Conservation (phyloP, 2,888 invertebrate genomes). For the Cremastinae sp. region DNA sequence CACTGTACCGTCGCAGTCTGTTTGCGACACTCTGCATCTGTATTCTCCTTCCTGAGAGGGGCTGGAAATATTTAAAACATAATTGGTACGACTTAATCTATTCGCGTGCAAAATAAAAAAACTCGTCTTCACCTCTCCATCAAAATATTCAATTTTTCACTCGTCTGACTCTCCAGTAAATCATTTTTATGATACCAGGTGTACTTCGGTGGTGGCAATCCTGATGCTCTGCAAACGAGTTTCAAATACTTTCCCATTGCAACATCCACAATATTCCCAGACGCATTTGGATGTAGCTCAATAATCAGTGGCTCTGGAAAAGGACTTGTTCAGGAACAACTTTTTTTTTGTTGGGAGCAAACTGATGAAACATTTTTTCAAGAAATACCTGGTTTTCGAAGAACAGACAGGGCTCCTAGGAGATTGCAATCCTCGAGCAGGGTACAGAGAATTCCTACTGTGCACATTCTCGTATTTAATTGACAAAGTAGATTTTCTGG, state of each 20-base stretch:
- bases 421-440: constrained; percentile 70
- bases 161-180: constrained; percentile 62
- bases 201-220: constrained; percentile 75
- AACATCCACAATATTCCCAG: constrained; percentile 55
- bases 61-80: constrained; percentile 55
- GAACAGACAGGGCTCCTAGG: constrained; percentile 66
- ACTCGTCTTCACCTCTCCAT: constrained; percentile 65
- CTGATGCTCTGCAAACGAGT: constrained; percentile 71
- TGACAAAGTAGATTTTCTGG: constrained; percentile 70
- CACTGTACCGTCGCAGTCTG: constrained; percentile 62
- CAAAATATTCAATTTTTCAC: constrained; percentile 65
- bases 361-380: neutral
- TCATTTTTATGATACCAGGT: constrained; percentile 71
- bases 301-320: constrained; percentile 70
- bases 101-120: neutral
- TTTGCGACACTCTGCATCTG: constrained; percentile 69
- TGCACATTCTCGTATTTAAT: constrained; percentile 71
- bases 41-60: constrained; percentile 70
- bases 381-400: constrained; percentile 72
- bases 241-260: constrained; percentile 64
- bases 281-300: constrained; percentile 67
- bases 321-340: neutral
- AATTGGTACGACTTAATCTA: too few relatives aligned
- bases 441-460: constrained; percentile 68
- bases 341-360: neutral